These are phyloP conservation scores for Vanessa atalanta DNA, from an alignment of 1,140 invertebrate species.

Conservation along the genomic window DNA sequence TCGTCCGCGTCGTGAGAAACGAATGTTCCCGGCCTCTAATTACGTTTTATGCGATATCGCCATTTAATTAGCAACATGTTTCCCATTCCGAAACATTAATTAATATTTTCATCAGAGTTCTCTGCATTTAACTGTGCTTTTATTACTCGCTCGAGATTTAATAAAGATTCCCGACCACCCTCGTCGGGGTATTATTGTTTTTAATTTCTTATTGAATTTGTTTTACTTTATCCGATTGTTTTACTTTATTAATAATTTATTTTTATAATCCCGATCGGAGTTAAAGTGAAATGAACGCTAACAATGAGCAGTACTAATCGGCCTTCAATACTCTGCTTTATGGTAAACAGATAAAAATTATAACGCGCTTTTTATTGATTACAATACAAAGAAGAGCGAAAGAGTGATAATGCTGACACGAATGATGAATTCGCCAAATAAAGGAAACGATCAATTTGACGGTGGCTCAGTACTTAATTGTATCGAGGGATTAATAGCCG, in stretches of 20 bases:
- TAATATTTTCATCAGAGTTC: constrained; percentile 80
- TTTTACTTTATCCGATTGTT: constrained; percentile 40
- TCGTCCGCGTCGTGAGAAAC: constrained; percentile 72
- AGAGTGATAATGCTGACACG: constrained; percentile 13
- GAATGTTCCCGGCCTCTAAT: constrained; percentile 76
- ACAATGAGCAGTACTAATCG: background rate
- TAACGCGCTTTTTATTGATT: background rate
- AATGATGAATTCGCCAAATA: constrained; percentile 55
- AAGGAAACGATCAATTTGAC: constrained; percentile 65
- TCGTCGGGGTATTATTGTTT: constrained; percentile 68
- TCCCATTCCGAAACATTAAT: constrained; percentile 79
- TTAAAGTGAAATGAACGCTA: background rate
- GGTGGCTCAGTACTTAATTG: constrained; percentile 59
- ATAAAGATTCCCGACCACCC: constrained; percentile 79
- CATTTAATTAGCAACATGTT: constrained; percentile 80
- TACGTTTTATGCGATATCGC: constrained; percentile 79
- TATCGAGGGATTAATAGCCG: constrained; percentile 66
- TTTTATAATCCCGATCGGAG: background rate
- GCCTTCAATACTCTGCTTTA: background rate
- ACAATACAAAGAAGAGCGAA: constrained; percentile 16
- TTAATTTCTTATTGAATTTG: constrained; percentile 64
- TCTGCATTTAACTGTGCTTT: constrained; percentile 78
- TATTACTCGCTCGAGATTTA: constrained; percentile 78
- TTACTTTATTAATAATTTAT: constrained; percentile 1
- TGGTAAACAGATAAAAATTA: background rate